Evolutionary conservation across 1,140 invertebrate genomes (phyloP).

Genomic region (Pararge aegeria): DNA sequence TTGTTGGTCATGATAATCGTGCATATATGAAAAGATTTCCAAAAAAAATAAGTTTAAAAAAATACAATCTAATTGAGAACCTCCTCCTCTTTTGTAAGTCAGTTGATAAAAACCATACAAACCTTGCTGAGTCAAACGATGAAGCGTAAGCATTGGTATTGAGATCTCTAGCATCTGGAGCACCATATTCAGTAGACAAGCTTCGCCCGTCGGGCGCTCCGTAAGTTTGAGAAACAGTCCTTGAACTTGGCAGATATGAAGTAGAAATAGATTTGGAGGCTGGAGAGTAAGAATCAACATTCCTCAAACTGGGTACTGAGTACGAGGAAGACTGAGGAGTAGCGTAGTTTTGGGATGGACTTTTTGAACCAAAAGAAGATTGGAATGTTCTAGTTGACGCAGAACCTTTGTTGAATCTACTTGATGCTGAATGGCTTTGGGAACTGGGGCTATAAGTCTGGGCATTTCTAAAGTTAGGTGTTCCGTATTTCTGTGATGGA

Average conservation of each 20-base stretch:
- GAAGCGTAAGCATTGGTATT: conserved; percentile 53
- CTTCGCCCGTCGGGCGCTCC: conserved; percentile 42
- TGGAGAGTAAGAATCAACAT: conserved; percentile 44
- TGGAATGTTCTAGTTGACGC: conserved; percentile 13
- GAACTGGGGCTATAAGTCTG: conserved; percentile 29
- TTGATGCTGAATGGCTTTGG: conserved; percentile 39
- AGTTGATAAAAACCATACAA: conserved; percentile 8
- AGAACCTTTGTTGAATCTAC: conserved; percentile 29
- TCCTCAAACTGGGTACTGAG: conserved; percentile 40
- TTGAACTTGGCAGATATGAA: conserved; percentile 36
- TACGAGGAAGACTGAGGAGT: conserved; percentile 42
- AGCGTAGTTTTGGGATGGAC: conserved; percentile 32
- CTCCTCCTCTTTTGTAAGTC: not conserved
- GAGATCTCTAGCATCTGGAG: conserved; percentile 39
- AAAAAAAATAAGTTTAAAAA: too few species aligned
- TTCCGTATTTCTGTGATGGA: conserved; percentile 44
- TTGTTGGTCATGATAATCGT: too few species aligned
- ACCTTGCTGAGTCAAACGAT: conserved; percentile 50
- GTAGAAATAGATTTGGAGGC: conserved; percentile 36
- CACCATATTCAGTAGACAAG: conserved; percentile 51
- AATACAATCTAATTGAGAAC: too few species aligned
- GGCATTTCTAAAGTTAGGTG: conserved; percentile 27
- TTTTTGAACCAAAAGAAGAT: conserved; percentile 24
- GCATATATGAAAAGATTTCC: too few species aligned
- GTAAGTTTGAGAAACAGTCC: conserved; percentile 46